Conservation (phyloP, 2,888 invertebrate genomes). For the Myathropa florea region DNA sequence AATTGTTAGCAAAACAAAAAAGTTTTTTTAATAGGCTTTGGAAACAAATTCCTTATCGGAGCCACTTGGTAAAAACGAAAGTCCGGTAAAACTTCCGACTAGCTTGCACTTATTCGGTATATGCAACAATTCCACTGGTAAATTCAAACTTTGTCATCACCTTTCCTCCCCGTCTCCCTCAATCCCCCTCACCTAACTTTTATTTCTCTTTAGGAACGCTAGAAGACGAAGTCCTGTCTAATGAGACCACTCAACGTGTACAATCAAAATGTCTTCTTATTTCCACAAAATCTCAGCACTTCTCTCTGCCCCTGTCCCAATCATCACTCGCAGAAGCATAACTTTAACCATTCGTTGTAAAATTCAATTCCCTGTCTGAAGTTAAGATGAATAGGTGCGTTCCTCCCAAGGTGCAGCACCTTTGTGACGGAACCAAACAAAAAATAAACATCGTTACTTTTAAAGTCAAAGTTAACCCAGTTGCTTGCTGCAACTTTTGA, state of each 20-base stretch:
- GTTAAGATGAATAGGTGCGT: not conserved
- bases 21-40: not conserved
- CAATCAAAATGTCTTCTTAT: constrained; percentile 52
- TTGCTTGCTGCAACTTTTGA: constrained; percentile 22
- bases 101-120: not conserved
- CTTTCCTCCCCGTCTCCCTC: not conserved
- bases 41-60: constrained; percentile 2
- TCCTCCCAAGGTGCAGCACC: not conserved
- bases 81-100: constrained; percentile 3
- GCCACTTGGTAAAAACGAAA: constrained; percentile 11
- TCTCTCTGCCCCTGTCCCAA: not conserved
- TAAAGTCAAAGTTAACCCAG: constrained; percentile 10
- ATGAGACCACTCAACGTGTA: constrained; percentile 29
- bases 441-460: constrained; percentile 17
- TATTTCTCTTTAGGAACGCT: not conserved
- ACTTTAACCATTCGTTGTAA: constrained; percentile 23
- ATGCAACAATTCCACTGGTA: not conserved
- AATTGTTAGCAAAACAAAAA: not conserved
- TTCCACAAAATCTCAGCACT: not conserved
- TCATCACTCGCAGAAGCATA: not conserved
- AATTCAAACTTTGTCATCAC: constrained; percentile 20
- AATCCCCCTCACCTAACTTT: not conserved
- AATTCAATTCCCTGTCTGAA: constrained; percentile 49
- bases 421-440: not conserved
- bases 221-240: not conserved